phyloP scores from a whole-genome alignment of 2,888 invertebrate genomes.

The Leptinotarsa peninsularis region DNA sequence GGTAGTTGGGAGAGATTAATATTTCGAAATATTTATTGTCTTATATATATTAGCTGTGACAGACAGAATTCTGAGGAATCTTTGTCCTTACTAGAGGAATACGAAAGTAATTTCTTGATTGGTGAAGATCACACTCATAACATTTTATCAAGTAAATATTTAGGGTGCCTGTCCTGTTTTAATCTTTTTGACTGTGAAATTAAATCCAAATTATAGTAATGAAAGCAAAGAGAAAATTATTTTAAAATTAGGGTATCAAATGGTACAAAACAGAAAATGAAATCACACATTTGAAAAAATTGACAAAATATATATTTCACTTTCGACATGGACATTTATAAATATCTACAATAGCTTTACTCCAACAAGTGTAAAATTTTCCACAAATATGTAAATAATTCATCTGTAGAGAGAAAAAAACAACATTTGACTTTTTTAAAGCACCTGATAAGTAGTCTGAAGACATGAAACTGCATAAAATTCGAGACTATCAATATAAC shows the following conservation, averaged over 20 bases:
- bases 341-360: not conserved
- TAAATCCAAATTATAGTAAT: too few species aligned
- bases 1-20: too few species aligned
- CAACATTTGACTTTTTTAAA: not conserved
- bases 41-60: too few species aligned
- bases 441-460: not conserved
- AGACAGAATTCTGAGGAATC: too few species aligned
- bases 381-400: not conserved
- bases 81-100: too few species aligned
- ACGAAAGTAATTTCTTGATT: too few species aligned
- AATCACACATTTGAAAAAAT: not conserved
- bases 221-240: too few species aligned
- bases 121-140: too few species aligned
- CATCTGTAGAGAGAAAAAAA: not conserved
- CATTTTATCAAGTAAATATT: too few species aligned
- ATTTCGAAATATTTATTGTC: too few species aligned
- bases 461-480: not conserved
- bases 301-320: conserved; percentile 9
- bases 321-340: not conserved
- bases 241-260: not conserved
- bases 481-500: not conserved
- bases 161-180: too few species aligned
- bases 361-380: not conserved
- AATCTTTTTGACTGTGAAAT: too few species aligned
- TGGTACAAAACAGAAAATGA: not conserved